A percentile compares a stretch with the other conserved stretches of the same genome.
These are phyloP conservation scores for Heptranchias perlo DNA, from an alignment of 2,113 vertebrate genomes.

Conservation along the genomic window DNA sequence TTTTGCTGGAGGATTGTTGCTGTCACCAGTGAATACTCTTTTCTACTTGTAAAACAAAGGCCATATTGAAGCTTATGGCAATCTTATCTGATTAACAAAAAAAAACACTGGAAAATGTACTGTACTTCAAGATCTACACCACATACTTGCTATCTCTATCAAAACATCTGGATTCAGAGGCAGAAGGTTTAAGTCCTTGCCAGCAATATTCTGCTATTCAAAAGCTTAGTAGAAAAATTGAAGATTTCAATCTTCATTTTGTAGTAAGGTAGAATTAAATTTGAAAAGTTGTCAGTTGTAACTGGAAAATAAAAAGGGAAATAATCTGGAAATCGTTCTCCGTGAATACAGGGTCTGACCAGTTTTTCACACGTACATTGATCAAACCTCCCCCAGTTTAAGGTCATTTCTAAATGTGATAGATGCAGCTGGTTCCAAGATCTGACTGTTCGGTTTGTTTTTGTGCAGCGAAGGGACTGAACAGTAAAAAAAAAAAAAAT, in stretches of 20 bases:
- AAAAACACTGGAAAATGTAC: neutral
- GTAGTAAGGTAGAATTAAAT: neutral
- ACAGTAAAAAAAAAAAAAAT: constrained; percentile 15
- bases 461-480: neutral
- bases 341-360: neutral
- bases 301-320: neutral
- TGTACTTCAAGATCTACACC: neutral
- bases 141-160: neutral
- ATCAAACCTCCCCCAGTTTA: neutral
- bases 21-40: neutral
- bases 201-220: constrained; percentile 11
- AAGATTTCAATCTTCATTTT: neutral
- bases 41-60: neutral
- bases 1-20: neutral
- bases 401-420: constrained; percentile 34
- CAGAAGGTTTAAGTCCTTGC: neutral
- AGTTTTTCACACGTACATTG: neutral
- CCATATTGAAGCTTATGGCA: neutral
- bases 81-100: neutral
- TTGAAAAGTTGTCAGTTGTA: neutral
- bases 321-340: neutral
- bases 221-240: neutral
- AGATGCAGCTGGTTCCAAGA: neutral
- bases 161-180: constrained; percentile 7
- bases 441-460: neutral